Conservation (phyloP, 2,113 vertebrate genomes). For the Chlamydotis undulata region DNA sequence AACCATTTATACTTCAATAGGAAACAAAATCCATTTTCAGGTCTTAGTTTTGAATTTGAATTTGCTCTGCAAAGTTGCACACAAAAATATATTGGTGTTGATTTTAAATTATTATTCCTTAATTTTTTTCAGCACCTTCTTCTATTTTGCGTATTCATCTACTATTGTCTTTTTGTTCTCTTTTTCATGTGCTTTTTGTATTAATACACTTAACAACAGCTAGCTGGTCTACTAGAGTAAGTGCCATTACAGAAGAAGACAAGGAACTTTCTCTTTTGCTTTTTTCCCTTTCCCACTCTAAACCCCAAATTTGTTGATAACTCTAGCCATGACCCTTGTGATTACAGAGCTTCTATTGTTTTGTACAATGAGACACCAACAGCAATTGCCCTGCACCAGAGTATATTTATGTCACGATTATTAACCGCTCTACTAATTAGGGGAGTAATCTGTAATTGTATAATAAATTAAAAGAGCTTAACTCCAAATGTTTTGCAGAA, state of each 20-base stretch:
- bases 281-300: background rate
- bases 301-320: background rate
- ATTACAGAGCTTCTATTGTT: slow-evolving; percentile 28
- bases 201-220: background rate
- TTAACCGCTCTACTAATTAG: slow-evolving; percentile 13
- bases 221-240: background rate
- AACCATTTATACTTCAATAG: background rate
- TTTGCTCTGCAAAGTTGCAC: background rate
- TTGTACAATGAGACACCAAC: background rate
- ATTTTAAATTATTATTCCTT: background rate
- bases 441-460: background rate
- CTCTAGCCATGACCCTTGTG: background rate
- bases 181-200: background rate
- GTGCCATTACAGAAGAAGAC: background rate
- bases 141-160: background rate
- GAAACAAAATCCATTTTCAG: background rate
- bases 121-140: background rate
- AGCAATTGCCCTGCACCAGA: background rate
- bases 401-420: slow-evolving; percentile 33
- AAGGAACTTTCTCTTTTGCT: background rate
- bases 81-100: background rate
- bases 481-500: background rate
- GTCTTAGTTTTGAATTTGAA: background rate
- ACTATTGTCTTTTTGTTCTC: background rate
- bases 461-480: slow-evolving; percentile 19